These are phyloP conservation scores for Synanthedon tipuliformis DNA, from an alignment of 2,888 invertebrate species.

Conservation along the genomic window DNA sequence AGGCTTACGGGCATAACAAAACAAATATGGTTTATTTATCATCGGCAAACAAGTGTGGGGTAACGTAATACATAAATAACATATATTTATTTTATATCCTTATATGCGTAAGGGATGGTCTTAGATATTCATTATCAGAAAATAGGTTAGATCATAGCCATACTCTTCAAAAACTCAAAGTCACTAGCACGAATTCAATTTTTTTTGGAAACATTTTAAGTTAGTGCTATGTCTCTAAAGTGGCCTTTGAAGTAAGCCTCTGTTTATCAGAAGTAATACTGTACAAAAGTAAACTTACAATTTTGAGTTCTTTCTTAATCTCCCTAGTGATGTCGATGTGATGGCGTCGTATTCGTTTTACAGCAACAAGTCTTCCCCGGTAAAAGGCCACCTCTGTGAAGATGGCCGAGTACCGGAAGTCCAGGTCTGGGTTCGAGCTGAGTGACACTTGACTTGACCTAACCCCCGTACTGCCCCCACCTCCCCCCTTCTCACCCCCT, in stretches of 20 bases:
- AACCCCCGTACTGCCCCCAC: constrained; percentile 51
- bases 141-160: too few relatives aligned
- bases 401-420: constrained; percentile 89
- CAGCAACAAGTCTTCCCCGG: constrained; percentile 86
- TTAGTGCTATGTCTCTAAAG: too few relatives aligned
- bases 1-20: constrained; percentile 1
- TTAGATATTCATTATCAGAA: too few relatives aligned
- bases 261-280: not conserved
- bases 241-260: too few relatives aligned
- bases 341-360: constrained; percentile 86
- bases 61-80: constrained; percentile 2
- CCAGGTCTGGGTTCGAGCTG: constrained; percentile 91
- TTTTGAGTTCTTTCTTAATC: constrained; percentile 93
- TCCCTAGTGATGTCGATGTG: constrained; percentile 89
- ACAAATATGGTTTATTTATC: constrained; percentile 3
- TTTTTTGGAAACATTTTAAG: too few relatives aligned
- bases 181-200: too few relatives aligned
- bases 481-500: constrained; percentile 38
- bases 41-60: constrained; percentile 4
- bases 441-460: constrained; percentile 91
- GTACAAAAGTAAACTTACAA: constrained; percentile 65
- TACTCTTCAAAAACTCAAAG: too few relatives aligned
- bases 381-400: constrained; percentile 92
- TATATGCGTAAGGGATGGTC: too few relatives aligned
- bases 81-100: too few relatives aligned